Evolutionary conservation across 1,140 invertebrate species (phyloP).

Genomic region (Hypothenemus hampei): DNA sequence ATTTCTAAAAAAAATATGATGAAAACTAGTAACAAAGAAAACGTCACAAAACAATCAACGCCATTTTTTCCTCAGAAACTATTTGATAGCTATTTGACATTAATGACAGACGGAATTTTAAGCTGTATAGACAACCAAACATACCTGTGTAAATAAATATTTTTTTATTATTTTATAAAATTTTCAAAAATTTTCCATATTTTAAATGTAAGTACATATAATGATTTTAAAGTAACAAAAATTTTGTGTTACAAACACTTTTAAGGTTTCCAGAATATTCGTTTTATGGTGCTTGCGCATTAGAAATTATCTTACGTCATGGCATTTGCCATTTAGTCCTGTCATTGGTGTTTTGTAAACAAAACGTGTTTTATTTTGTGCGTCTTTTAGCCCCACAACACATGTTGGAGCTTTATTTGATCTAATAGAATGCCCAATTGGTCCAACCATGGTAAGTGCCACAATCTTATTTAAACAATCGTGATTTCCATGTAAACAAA

Average conservation of each 20-base stretch:
- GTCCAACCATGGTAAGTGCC: constrained; percentile 16
- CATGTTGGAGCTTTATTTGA: not conserved
- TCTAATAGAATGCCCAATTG: constrained; percentile 17
- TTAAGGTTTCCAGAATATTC: not conserved
- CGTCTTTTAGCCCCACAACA: not conserved
- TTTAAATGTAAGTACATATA: no score
- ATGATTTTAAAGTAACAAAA: no score
- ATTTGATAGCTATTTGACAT: no score
- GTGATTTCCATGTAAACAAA: no score
- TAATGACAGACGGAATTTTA: no score
- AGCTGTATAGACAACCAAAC: no score
- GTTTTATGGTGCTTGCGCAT: not conserved
- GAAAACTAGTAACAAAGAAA: not conserved
- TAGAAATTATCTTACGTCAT: constrained; percentile 19
- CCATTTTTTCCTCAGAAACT: constrained; percentile 10
- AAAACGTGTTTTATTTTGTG: constrained; percentile 8
- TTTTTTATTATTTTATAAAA: no score
- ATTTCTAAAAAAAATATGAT: constrained; percentile 1
- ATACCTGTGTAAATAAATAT: no score
- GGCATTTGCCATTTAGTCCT: constrained; percentile 35
- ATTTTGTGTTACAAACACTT: not conserved
- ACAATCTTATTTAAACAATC: not conserved
- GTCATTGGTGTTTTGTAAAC: constrained; percentile 26
- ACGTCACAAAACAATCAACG: constrained; percentile 22
- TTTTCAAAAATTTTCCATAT: no score